Percentiles rank a stretch among this genome's conserved stretches.
Conservation (phyloP, 2,113 vertebrate species). For the Amphilophus citrinellus region DNA sequence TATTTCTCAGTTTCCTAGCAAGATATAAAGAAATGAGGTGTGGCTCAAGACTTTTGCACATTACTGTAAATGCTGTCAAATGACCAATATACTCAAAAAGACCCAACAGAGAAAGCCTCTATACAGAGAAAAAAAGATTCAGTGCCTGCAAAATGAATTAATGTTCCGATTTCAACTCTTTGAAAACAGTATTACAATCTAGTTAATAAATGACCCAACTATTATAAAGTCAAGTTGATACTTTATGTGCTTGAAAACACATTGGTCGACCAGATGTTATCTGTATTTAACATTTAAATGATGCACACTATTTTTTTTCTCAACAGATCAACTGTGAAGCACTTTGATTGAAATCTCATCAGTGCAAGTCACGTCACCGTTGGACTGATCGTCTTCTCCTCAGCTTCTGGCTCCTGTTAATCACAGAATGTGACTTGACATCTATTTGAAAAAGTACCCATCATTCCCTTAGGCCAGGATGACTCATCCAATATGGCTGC, state of each 20-base stretch:
- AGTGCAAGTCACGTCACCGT: slow-evolving; percentile 30
- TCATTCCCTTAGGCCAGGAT: slow-evolving; percentile 38
- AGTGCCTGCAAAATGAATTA: background rate
- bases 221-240: background rate
- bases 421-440: slow-evolving; percentile 67
- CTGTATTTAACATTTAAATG: background rate
- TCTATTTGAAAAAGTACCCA: slow-evolving; percentile 65
- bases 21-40: background rate
- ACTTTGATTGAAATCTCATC: slow-evolving; percentile 49
- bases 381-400: slow-evolving; percentile 33
- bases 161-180: slow-evolving; percentile 1
- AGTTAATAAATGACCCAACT: background rate
- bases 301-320: background rate
- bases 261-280: background rate
- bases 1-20: background rate
- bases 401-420: slow-evolving; percentile 54
- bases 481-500: slow-evolving; percentile 73
- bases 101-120: background rate
- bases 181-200: slow-evolving; percentile 1
- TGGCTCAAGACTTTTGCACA: no score
- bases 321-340: slow-evolving; percentile 13
- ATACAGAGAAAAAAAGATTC: background rate
- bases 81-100: background rate
- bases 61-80: background rate
- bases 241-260: background rate